Evolutionary conservation across 2,113 vertebrate species (phyloP).

Genomic region (Cinclus cinclus): DNA sequence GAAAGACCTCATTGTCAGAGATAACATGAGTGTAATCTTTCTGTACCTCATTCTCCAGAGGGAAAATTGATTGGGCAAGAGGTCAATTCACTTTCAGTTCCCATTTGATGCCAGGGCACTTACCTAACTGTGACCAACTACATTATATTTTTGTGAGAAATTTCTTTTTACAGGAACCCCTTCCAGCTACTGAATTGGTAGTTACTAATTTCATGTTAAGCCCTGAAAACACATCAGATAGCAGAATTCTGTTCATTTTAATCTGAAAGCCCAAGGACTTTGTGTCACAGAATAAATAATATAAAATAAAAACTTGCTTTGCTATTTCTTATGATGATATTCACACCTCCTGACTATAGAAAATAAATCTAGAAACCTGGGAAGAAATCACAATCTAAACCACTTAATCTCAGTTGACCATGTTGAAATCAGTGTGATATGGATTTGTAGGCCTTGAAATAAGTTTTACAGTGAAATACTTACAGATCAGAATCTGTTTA

Average conservation of each 20-base stretch:
- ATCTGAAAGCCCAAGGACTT: background rate
- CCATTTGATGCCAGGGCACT: background rate
- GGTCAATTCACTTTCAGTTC: slow-evolving; percentile 13
- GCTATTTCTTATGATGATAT: background rate
- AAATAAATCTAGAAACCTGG: background rate
- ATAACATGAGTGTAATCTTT: background rate
- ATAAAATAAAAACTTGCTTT: background rate
- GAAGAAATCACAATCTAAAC: slow-evolving; percentile 2
- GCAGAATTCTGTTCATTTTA: background rate
- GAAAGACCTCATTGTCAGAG: background rate
- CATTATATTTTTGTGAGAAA: background rate
- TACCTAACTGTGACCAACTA: slow-evolving; percentile 15
- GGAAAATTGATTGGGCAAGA: slow-evolving; percentile 15
- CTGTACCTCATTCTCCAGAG: background rate
- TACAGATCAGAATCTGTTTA: slow-evolving; percentile 15
- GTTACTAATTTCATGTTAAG: background rate
- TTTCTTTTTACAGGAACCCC: background rate
- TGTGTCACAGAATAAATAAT: background rate
- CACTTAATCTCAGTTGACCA: background rate
- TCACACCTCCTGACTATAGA: background rate
- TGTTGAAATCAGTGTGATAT: background rate
- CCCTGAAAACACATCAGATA: background rate
- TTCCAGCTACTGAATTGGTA: background rate
- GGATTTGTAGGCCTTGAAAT: background rate
- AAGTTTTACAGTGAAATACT: background rate